Conservation (phyloP, 2,113 vertebrate species). For the Xiphophorus hellerii region DNA sequence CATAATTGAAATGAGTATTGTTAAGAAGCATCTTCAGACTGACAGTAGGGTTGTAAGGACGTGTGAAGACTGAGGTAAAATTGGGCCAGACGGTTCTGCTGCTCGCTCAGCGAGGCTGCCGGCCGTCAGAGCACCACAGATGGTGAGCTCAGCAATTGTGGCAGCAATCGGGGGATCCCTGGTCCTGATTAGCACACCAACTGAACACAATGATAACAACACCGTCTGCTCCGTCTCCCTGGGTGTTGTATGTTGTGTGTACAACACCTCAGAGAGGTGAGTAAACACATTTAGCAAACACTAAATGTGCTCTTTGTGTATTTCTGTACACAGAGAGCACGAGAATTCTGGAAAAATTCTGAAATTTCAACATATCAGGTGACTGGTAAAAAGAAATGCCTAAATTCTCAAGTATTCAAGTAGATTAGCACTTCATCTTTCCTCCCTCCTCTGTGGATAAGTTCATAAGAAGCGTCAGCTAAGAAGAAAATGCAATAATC, state of each 20-base stretch:
- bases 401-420: conserved; percentile 1
- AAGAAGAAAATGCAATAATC: conserved; percentile 72
- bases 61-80: conserved; percentile 17
- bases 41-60: neutral
- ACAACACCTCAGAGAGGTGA: neutral
- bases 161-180: conserved; percentile 66
- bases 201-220: conserved; percentile 65
- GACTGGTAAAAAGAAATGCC: too few species aligned
- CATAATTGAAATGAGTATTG: neutral
- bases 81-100: conserved; percentile 37
- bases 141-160: conserved; percentile 72
- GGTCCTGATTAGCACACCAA: conserved; percentile 73
- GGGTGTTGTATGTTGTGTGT: conserved; percentile 1
- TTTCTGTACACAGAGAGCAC: neutral
- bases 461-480: conserved; percentile 69
- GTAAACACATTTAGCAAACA: neutral
- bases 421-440: conserved; percentile 3
- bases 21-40: neutral
- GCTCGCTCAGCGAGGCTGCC: conserved; percentile 56
- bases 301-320: neutral
- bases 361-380: neutral
- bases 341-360: too few species aligned
- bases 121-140: conserved; percentile 71
- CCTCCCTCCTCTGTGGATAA: conserved; percentile 46
- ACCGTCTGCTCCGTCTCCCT: conserved; percentile 62